Evolutionary conservation across 2,888 invertebrate genomes (phyloP).

Genomic region (Nemotelus pantherinus): DNA sequence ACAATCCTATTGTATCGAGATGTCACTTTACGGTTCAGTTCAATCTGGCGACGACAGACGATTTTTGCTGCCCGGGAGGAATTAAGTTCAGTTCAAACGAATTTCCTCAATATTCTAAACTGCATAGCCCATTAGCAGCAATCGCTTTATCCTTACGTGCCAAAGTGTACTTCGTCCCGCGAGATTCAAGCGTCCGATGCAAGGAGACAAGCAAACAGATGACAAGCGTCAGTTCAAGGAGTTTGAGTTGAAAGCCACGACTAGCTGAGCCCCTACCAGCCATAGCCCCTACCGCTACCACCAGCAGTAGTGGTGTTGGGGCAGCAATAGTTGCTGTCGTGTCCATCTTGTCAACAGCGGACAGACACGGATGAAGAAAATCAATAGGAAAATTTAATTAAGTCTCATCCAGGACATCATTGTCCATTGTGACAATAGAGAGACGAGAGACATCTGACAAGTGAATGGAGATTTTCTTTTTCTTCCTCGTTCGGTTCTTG

Average conservation of each 20-base stretch:
- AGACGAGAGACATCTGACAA: slow-evolving; percentile 51
- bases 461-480: slow-evolving; percentile 48
- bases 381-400: slow-evolving; percentile 53
- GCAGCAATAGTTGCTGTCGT: not conserved
- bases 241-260: too few relatives aligned
- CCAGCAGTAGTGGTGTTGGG: too few relatives aligned
- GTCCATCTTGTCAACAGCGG: slow-evolving; percentile 45
- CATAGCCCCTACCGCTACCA: too few relatives aligned
- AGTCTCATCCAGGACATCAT: slow-evolving; percentile 52
- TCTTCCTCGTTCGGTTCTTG: not conserved
- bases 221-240: too few relatives aligned
- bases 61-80: too few relatives aligned
- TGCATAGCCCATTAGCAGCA: slow-evolving; percentile 8
- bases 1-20: too few relatives aligned
- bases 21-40: too few relatives aligned
- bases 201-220: too few relatives aligned
- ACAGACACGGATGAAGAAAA: slow-evolving; percentile 49
- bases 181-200: too few relatives aligned
- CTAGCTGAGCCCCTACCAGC: too few relatives aligned
- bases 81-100: not conserved
- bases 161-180: slow-evolving; percentile 32
- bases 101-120: not conserved
- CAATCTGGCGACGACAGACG: too few relatives aligned
- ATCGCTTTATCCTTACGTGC: slow-evolving; percentile 18
- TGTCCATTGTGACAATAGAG: slow-evolving; percentile 52